These are phyloP conservation scores for Temnopleurus reevesii DNA, from an alignment of 53 echinoderm and acorn worm genomes.

Conservation along the genomic window DNA sequence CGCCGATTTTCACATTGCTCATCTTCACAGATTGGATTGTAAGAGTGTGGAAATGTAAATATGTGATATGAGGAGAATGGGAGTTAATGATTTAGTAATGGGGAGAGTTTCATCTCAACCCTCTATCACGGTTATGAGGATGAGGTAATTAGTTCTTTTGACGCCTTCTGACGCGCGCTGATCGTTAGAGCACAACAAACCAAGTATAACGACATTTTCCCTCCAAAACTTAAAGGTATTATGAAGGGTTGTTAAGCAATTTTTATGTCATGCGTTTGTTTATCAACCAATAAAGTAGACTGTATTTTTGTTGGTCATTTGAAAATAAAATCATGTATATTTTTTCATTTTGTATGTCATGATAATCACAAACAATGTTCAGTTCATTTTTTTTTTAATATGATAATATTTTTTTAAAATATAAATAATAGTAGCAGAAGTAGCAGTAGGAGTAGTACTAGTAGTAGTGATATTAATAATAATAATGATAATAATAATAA, in stretches of 20 bases:
- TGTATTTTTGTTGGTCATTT: too few relatives aligned
- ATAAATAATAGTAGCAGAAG: too few relatives aligned
- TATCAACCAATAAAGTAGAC: too few relatives aligned
- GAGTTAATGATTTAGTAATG: constrained; percentile 52
- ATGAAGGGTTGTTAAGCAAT: constrained; percentile 21
- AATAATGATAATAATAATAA: too few relatives aligned
- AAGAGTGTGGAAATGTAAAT: constrained; percentile 33
- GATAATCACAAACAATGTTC: too few relatives aligned
- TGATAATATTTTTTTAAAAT: too few relatives aligned
- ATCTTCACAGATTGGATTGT: not conserved
- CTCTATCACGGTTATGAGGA: not conserved
- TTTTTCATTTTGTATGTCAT: too few relatives aligned
- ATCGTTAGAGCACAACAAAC: not conserved
- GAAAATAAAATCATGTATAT: too few relatives aligned
- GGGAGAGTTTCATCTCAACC: constrained; percentile 2
- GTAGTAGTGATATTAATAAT: too few relatives aligned
- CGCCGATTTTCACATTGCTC: constrained; percentile 20
- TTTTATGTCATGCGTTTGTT: too few relatives aligned
- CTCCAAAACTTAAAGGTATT: constrained; percentile 3
- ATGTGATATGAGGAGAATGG: not conserved
- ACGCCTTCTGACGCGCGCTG: not conserved
- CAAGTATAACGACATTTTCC: not conserved
- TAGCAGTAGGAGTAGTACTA: too few relatives aligned
- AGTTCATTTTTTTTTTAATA: too few relatives aligned
- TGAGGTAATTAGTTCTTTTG: constrained; percentile 16